A percentile compares a stretch with the other conserved stretches of the same genome.
Conservation (phyloP, 2,888 invertebrate genomes). For the Ellobium chinense region DNA sequence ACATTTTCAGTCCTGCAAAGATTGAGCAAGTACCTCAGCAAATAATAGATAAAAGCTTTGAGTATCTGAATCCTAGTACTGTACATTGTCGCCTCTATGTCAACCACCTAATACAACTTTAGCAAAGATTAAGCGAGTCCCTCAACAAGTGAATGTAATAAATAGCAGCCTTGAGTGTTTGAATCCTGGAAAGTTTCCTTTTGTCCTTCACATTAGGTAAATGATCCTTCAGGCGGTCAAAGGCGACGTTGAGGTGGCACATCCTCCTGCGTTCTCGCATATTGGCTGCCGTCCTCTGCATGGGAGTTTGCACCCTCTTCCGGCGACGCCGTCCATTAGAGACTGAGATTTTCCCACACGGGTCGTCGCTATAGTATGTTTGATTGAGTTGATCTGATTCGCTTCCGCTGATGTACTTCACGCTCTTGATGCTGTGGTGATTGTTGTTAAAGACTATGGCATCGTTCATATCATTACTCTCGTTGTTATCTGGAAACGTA, state of each 20-base stretch:
- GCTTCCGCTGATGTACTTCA: neutral
- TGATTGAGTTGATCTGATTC: too few relatives aligned
- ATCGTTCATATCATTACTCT: neutral
- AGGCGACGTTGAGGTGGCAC: constrained; percentile 97
- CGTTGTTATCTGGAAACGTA: neutral
- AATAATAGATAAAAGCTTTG: neutral
- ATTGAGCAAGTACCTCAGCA: too few relatives aligned
- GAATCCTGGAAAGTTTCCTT: constrained; percentile 91
- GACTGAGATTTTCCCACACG: neutral
- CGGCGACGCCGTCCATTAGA: constrained; percentile 25
- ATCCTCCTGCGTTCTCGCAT: constrained; percentile 93
- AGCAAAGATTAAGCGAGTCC: constrained; percentile 17
- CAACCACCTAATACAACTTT: neutral
- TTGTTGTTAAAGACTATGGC: neutral
- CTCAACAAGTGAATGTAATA: constrained; percentile 81
- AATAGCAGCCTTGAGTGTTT: constrained; percentile 93
- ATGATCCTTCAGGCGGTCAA: constrained; percentile 93
- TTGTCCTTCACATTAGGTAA: constrained; percentile 93
- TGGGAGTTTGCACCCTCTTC: constrained; percentile 85
- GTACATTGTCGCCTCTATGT: neutral
- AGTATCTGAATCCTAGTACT: neutral
- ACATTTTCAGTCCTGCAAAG: neutral
- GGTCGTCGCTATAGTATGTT: constrained; percentile 5
- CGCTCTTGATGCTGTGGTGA: constrained; percentile 1
- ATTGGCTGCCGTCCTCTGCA: constrained; percentile 94